Evolutionary conservation across 1,140 invertebrate species (phyloP).

Genomic region (Drosophila pandora): DNA sequence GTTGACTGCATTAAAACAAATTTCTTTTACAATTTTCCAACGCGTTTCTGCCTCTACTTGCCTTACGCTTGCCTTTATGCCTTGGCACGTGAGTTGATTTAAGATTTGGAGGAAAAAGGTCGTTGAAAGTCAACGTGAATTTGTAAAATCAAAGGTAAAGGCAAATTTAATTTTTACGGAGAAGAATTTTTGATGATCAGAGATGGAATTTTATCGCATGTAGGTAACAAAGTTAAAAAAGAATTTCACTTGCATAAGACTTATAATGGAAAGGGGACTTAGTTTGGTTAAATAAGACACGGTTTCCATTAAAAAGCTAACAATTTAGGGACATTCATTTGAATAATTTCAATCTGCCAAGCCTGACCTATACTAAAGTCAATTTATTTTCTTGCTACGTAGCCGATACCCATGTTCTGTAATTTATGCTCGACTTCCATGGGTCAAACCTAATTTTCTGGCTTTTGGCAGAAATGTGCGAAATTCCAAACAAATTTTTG

Average conservation of each 20-base stretch:
- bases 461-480: constrained; percentile 24
- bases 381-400: no score
- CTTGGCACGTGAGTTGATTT: constrained; percentile 36
- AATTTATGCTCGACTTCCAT: constrained; percentile 15
- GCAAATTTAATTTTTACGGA: constrained; percentile 48
- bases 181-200: constrained; percentile 36
- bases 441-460: constrained; percentile 26
- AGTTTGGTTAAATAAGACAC: neutral
- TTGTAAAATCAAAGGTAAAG: constrained; percentile 48
- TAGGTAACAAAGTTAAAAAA: constrained; percentile 26
- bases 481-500: constrained; percentile 63
- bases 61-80: neutral
- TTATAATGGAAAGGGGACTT: neutral
- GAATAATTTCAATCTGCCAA: neutral
- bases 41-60: constrained; percentile 1
- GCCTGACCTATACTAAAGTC: neutral
- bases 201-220: constrained; percentile 5
- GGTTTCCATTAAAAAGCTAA: neutral
- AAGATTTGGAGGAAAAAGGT: constrained; percentile 6
- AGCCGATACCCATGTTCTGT: constrained; percentile 1
- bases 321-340: neutral
- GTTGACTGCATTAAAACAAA: constrained; percentile 40
- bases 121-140: constrained; percentile 28
- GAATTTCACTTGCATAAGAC: neutral
- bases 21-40: constrained; percentile 21